Conservation (phyloP, 2,113 vertebrate genomes). For the Terrapene triunguis region DNA sequence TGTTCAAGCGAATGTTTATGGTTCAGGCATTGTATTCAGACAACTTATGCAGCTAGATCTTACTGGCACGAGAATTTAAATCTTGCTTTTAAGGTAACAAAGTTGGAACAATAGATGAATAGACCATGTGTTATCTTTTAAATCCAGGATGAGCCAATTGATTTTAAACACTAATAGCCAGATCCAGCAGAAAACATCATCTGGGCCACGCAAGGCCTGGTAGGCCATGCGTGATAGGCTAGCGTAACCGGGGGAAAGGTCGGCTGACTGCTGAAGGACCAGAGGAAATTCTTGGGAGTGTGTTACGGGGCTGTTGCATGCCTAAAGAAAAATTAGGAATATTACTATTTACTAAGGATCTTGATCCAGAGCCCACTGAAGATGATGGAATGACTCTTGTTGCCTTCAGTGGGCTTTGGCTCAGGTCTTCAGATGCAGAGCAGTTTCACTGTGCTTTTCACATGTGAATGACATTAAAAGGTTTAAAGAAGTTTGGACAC, state of each 20-base stretch:
- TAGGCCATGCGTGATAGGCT: rapidly evolving
- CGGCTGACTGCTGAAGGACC: rapidly evolving
- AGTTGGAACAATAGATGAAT: slow-evolving; percentile 50
- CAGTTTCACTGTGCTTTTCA: not conserved
- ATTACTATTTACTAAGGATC: not conserved
- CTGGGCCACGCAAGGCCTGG: rapidly evolving
- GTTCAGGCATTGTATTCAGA: not conserved
- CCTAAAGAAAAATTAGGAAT: not conserved
- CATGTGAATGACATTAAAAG: not conserved
- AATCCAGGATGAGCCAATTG: not conserved
- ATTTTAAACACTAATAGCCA: not conserved
- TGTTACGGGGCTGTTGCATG: rapidly evolving
- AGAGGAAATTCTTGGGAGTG: no score
- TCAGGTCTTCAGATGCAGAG: not conserved
- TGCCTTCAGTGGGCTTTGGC: not conserved
- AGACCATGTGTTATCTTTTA: not conserved
- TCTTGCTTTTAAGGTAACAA: slow-evolving; percentile 42
- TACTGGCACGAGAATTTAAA: slow-evolving; percentile 10
- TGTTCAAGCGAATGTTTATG: slow-evolving; percentile 18
- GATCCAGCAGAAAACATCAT: not conserved
- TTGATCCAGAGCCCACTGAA: not conserved
- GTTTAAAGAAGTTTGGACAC: not conserved
- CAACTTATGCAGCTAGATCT: slow-evolving; percentile 19
- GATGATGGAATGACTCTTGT: not conserved
- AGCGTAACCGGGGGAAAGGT: rapidly evolving